phyloP scores from a whole-genome alignment of 2,113 vertebrate species.

The Zosterops pallidus region DNA sequence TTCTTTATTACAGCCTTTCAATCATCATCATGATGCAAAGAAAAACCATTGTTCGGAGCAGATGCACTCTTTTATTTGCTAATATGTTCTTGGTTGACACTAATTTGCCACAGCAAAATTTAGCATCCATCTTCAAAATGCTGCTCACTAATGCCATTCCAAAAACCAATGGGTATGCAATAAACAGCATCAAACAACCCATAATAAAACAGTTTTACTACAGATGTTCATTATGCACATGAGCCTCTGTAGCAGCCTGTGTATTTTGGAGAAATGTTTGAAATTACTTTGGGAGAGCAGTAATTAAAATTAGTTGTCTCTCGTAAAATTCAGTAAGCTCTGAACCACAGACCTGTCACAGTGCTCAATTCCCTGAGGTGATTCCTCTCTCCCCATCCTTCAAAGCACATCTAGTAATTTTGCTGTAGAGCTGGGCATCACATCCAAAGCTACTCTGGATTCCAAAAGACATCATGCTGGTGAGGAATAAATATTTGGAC shows the following conservation, averaged over 20 bases:
- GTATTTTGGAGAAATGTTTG: constrained; percentile 46
- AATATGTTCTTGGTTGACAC: constrained; percentile 48
- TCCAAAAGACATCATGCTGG: not conserved
- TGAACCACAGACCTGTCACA: not conserved
- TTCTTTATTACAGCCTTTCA: constrained; percentile 44
- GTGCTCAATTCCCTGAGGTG: not conserved
- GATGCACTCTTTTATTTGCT: constrained; percentile 57
- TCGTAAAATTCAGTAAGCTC: not conserved
- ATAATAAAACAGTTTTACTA: constrained; percentile 58
- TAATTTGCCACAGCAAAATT: constrained; percentile 35
- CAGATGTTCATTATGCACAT: constrained; percentile 69
- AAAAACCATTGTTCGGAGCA: constrained; percentile 19
- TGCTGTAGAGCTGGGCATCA: not conserved
- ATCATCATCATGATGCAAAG: constrained; percentile 45
- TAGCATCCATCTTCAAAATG: constrained; percentile 34
- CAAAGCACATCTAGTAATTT: not conserved
- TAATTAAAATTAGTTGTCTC: constrained; percentile 22
- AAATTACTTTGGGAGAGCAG: constrained; percentile 47
- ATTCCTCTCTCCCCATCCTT: not conserved
- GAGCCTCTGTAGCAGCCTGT: constrained; percentile 39
- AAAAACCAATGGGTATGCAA: constrained; percentile 29
- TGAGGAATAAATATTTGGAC: not conserved
- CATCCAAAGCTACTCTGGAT: not conserved
- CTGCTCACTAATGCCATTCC: constrained; percentile 25
- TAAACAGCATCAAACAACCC: constrained; percentile 25